Percentiles rank a stretch among this genome's conserved stretches.
Conservation (phyloP, 2,797 vertebrate genomes). For the Antennarius maculatus region DNA sequence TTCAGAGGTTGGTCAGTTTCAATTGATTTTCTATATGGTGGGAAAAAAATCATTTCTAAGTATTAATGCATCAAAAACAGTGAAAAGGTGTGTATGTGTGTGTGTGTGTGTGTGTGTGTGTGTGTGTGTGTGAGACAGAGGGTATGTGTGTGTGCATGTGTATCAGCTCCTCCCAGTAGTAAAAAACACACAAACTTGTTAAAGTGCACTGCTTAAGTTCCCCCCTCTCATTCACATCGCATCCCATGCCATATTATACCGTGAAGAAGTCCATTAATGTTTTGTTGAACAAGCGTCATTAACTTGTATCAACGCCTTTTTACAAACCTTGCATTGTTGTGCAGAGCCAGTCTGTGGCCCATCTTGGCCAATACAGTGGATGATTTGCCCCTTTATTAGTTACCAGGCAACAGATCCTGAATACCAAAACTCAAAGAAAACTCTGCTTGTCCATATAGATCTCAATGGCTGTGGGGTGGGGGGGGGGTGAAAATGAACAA, state of each 20-base stretch:
- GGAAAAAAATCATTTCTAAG: constrained; percentile 12
- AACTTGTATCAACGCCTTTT: constrained; percentile 99
- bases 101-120: constrained; percentile 14
- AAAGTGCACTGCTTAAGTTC: constrained; percentile 64
- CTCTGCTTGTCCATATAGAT: constrained; percentile 96
- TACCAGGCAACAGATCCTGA: constrained; percentile 99
- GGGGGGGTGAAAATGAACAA: constrained; percentile 98
- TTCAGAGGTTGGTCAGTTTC: background rate
- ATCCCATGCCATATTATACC: constrained; percentile 89
- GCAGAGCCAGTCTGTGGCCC: constrained; percentile 90
- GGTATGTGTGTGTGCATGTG: constrained; percentile 8
- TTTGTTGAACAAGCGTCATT: constrained; percentile 97
- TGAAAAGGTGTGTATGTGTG: constrained; percentile 5
- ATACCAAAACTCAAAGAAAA: constrained; percentile 99
- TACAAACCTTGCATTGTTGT: constrained; percentile 95
- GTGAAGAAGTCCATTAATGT: constrained; percentile 98
- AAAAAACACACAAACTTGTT: constrained; percentile 78
- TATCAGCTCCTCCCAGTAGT: constrained; percentile 60
- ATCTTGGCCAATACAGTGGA: constrained; percentile 95
- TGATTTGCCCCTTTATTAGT: constrained; percentile 97
- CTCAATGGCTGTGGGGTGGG: constrained; percentile 94
- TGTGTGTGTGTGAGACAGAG: constrained; percentile 12
- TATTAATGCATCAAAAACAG: background rate
- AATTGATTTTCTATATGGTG: constrained; percentile 11
- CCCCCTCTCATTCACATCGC: constrained; percentile 68